A percentile compares a stretch with the other conserved stretches of the same genome.
Evolutionary conservation across 1,140 invertebrate species (phyloP).

Genomic region (Drosophila kanapiae): DNA sequence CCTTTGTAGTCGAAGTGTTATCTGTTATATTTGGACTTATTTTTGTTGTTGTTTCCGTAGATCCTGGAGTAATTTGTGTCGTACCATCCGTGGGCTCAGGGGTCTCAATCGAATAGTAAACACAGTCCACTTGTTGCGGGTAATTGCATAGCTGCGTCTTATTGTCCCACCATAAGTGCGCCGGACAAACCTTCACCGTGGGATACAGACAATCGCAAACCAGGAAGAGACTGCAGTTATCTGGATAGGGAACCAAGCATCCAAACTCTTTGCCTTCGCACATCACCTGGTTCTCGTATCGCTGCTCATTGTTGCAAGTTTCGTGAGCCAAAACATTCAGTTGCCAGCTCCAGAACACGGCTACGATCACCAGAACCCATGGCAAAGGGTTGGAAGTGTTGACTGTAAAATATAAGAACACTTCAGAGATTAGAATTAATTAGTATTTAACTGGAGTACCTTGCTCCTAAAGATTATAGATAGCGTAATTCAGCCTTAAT

Average conservation of each 20-base stretch:
- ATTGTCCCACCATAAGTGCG: slow-evolving; percentile 59
- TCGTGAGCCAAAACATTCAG: slow-evolving; percentile 30
- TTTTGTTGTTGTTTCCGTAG: slow-evolving; percentile 4
- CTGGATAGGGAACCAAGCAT: slow-evolving; percentile 66
- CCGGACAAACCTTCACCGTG: slow-evolving; percentile 61
- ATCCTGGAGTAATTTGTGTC: slow-evolving; percentile 9
- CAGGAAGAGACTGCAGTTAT: slow-evolving; percentile 63
- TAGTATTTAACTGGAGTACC: slow-evolving; percentile 3
- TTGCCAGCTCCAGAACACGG: slow-evolving; percentile 33
- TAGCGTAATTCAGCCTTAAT: background rate
- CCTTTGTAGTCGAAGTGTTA: background rate
- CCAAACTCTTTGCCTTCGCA: slow-evolving; percentile 59
- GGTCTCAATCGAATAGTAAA: slow-evolving; percentile 40
- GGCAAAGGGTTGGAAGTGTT: slow-evolving; percentile 8
- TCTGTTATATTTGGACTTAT: background rate
- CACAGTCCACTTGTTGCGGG: slow-evolving; percentile 53
- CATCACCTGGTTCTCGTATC: slow-evolving; percentile 69
- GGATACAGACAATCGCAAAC: slow-evolving; percentile 73
- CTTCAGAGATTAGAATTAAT: background rate
- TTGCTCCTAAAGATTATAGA: background rate
- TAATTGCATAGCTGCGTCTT: slow-evolving; percentile 55
- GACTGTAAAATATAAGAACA: background rate
- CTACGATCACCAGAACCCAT: slow-evolving; percentile 25
- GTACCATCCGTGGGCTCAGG: slow-evolving; percentile 37
- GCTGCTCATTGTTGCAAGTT: slow-evolving; percentile 65